Base-by-base conservation (phyloP, 92 coral and sea anemone species). In the Bergia puertoricense region DNA sequence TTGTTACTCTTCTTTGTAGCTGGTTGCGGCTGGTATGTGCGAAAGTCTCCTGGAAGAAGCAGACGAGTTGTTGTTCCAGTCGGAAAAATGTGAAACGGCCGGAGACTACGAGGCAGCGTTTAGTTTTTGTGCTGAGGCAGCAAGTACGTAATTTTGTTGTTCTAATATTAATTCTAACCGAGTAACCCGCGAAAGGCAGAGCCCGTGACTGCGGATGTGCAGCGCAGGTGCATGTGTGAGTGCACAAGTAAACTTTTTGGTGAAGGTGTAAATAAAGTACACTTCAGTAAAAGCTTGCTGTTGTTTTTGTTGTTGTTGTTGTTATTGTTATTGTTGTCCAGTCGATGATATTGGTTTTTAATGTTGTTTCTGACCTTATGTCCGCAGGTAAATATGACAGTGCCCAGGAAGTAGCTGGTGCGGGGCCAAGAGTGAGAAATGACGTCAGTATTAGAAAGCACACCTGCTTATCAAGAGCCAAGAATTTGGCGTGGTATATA, bases 41-140 rank as follows among this genome's bases (percentile, higher is more conserved):
- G 86, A 83, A 71, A 83, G 86, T 73, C 86, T 83, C 43, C 77
- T 83, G 20, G 86, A 83, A 51, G 86, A 83, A 65, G 86, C 79
- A 11, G 86, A 83, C 77, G 86, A 69, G 43, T 30, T 83, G 46
- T 8, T 83, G 66, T 68, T 13, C 23, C 86, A 71, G 78, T 83
- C 86, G 23, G 86, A 83, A 41, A 83, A 69, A 83, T 69, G 37
- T 30, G 86, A 83, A 71, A 83, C 86, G 13, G 67, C 41, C 22
- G 86, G 79, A 42, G 79, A 83, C 44, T 83, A 83, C 66, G 78
- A 69, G 78, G 9, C 41, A 83, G 86, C 86, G 18, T 68, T 83
- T 45, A 83, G 44, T 36, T 83, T 83, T 71, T 83, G 86, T 13
- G n/a, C 78, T 20, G 79, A 83, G 54, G 86, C 86, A 23, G 86